Conservation (phyloP, 30 jellyfish, hydroid and myxozoan species). For the Mastigias papua region DNA sequence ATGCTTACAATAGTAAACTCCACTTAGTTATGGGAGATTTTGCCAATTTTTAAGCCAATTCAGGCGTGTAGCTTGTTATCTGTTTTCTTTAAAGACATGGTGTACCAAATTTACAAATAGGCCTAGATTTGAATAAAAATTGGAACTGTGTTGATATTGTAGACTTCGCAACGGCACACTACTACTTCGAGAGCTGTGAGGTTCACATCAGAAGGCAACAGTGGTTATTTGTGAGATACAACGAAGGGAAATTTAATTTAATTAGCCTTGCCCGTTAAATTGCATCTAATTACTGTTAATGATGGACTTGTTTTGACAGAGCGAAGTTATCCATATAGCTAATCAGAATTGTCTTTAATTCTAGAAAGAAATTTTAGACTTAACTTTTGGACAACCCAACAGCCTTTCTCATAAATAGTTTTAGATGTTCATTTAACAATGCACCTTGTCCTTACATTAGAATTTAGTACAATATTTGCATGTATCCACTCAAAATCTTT, state of each 20-base stretch:
- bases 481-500: too few relatives aligned
- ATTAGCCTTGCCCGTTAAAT: not conserved
- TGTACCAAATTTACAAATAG: not conserved
- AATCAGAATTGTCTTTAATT: not conserved
- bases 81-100: too few relatives aligned
- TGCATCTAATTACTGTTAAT: too few relatives aligned
- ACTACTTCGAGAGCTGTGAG: conserved; percentile 56
- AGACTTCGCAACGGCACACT: conserved; percentile 54
- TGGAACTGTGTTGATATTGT: not conserved
- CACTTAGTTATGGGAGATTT: too few relatives aligned
- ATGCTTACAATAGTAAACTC: too few relatives aligned
- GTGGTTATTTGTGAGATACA: conserved; percentile 28
- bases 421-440: not conserved
- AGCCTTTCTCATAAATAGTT: not conserved
- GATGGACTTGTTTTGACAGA: not conserved
- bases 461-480: not conserved
- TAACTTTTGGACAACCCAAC: not conserved
- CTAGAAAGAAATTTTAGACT: not conserved
- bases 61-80: too few relatives aligned
- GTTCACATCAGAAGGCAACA: conserved; percentile 41
- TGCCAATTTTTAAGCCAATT: too few relatives aligned
- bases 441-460: not conserved
- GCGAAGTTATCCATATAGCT: not conserved
- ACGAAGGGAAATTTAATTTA: not conserved
- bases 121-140: not conserved